Base-by-base conservation (phyloP, 2,888 invertebrate genomes). In the Oxystoma pomonae region DNA sequence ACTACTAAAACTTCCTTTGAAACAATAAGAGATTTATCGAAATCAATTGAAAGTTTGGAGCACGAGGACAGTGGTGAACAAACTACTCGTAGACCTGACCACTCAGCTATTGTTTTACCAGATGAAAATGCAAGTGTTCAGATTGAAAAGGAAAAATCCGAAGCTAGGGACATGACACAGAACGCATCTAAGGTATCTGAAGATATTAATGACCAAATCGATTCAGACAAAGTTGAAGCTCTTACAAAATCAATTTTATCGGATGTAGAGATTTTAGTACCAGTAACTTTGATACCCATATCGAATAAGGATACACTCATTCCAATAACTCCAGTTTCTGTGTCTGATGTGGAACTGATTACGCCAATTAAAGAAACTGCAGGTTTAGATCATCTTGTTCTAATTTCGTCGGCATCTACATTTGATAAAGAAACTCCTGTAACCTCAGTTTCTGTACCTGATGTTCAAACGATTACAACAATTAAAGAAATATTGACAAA, bases 161-260 rank as follows among this genome's bases (percentile, higher is more conserved):
- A 77, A 68, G 69, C 75, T 35, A 70, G 73, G 7, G 79, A 78
- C 68, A 76, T 74, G 70, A 61, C 73, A 55, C 61, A 60, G 60
- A 49, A n/a, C 20, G 62, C 69, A 63, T 64, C 73, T 77, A 21
- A 72, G 81, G 82, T 17, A 82, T 81, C 1, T 81, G 81, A 79
- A 19, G 58, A 35, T 7, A 35, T 35, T 35, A 7, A 7, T 3
- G 12, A 7, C 3, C 35, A 35, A 35, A 7, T 12, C 12, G 35
- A 35, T 35, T 35, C 35, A 35, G 68, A 55, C 62, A 65, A 58
- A 59, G 20, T 19, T 9, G 67, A 70, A 49, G 19, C 58, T n/a
- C 63, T 61, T 22, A 65, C 67, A 2, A 62, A 58, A 12, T 55
- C 64, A n/a, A 35, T 66, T 21, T 16, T 53, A 20, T 50, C 56